Base-by-base conservation (phyloP, 2,888 invertebrate genomes). In the Euzophera pinguis region DNA sequence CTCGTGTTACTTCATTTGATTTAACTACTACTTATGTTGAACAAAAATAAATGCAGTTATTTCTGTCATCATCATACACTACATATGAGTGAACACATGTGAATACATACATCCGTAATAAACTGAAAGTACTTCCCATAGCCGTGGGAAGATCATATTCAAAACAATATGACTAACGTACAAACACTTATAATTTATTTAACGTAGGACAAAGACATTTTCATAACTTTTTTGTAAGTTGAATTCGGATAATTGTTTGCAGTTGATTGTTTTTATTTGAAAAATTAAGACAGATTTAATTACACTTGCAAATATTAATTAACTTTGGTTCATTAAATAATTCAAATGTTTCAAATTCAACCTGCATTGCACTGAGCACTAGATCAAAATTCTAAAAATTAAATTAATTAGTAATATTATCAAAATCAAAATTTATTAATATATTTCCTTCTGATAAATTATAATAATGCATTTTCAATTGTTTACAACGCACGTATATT, bases 31-130 rank as follows among this genome's bases (percentile, higher is more conserved):
- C 7, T 9, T 29, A 32, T 4, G 1, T 32, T 32, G 1, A 45
- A 45, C 10, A 45, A 29, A 45, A 45, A 45, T 7, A 45, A 32
- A 51, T 54, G 39, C 55, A 50, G 49, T 54, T 53, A 55, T 53
- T 42, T 34, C 51, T 55, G 52, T 48, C 29, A 8, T 39, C 37
- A 37, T 22, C 5, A 22, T 22, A 35, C 22, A 35, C n/a, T 37
- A 27, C 10, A 38, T 27, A 48, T 38, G 27, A 38, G 10, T 38
- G 27, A 37, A 48, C 27, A 48, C 37, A 27, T 37, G 38, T 48
- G 37, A 38, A 38, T 13, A 39, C 27, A 48, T 13, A 10, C 22
- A 39, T 41, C 49, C 49, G 49, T 39, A 39, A 50, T 32, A 50
- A 13, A 48, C 37, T 39, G 39, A 41, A 39, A 50, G 39, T 27